Evolutionary conservation across 2,113 vertebrate genomes (phyloP), one percentile per base, ranked within the genome.

Genomic region (Cacatua alba): DNA sequence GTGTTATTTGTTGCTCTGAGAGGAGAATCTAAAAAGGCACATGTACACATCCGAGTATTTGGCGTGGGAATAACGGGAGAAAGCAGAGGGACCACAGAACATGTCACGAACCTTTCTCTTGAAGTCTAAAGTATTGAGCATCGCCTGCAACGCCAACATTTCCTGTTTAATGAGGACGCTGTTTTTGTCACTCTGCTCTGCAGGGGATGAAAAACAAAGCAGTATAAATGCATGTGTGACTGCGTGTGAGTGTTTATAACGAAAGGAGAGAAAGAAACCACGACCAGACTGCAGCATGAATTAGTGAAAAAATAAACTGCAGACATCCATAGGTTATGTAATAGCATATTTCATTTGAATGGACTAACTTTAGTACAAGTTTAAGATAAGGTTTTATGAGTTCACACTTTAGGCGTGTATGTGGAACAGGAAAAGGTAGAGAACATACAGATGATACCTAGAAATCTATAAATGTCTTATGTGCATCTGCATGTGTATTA

Each of bases 91-190:
- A 84, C 86, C 89, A 72, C 83, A 90, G 77, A 95, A 82, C 21
- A 15, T 33, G 52, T 68, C 71, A 94, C 98, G 64, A 94, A 98
- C 99, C 98, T 99, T 99, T 96, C 99, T 98, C 97, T 99, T 99
- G 92, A 98, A 99, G 97, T 99, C 99, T 28, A 99, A 98, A 37
- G 98, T 98, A 84, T 99, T 99, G n/a, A 99, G 99, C 98, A 99
- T 99, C 35, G 99, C 99, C 97, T 99, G 99, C 70, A 99, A 98
- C 11, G 97, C 97, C 69, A 98, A 97, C 92, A 99, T 98, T 98
- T 99, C 99, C 95, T 99, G 98, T 96, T 99, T 99, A 98, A 99
- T 98, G 39, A 97, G 89, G 19, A 97, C 69, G 7, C 97, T 98
- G 95, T 99, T 99, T 96, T 99, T 98, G 83, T 99, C 99, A 11